Evolutionary conservation across 37 sponge, comb jelly and placozoan species (phyloP), one percentile per base, ranked within the genome.

Genomic region (Geodia barretti): DNA sequence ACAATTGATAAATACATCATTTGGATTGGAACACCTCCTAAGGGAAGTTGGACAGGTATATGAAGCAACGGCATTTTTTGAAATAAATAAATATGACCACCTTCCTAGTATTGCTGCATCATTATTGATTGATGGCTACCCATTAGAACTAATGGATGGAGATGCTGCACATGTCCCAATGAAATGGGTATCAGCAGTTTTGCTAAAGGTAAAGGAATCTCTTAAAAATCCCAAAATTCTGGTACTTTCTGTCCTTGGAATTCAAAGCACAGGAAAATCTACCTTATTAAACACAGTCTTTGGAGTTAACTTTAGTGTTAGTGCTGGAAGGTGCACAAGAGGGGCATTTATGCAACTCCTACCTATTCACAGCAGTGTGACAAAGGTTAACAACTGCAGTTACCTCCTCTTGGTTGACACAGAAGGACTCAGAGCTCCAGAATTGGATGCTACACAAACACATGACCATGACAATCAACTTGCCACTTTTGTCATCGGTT

Each of bases 201-300:
- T 84, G 38, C n/a, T 66, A 30, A 26, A 76, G 33, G 25, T 76
- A 28, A n/a, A 66, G 43, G 25, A 75, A 25, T 26, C 19, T 4
- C 68, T 66, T 24, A 38, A 67, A 1, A 66, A 84, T 64, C 41
- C 71, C 7, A 38, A 32, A 37, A 5, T 71, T 8, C 37, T 54
- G 11, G 39, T 70, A 1, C 21, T 84, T 24, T 84, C 77, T 67
- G 68, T 84, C 3, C 47, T 84, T 33, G 77, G 77, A 39, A 38
- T 76, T 3, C 84, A 84, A 60, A 81, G 82, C 38, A 81, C 72
- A 23, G 82, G 84, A 11, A 84, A 84, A n/a, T 84, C 84, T 2
- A 84, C 84, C 1, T 63, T 84, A 25, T 43, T 84, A 38, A 84
- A 84, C 54, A 76, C 84, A 1, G 68, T 47, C 38, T 83, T 83